phyloP scores from a whole-genome alignment of 1,140 invertebrate species.

The Microvelia longipes region DNA sequence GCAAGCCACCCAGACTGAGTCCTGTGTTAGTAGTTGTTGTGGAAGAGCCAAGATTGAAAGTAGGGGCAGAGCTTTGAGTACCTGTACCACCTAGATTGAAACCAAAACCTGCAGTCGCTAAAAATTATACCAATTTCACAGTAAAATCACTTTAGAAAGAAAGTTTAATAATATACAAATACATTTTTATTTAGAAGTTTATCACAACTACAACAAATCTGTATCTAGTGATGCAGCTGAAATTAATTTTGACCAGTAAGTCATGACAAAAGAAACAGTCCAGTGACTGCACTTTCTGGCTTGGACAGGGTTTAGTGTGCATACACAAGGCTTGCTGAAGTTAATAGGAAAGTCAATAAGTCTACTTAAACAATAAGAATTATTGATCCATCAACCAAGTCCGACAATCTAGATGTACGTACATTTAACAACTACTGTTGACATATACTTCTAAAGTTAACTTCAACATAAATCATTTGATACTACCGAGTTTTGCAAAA shows the following conservation, averaged over 20 bases:
- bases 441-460: not conserved
- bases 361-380: not conserved
- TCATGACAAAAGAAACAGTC: too few relatives aligned
- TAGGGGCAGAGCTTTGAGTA: slow-evolving; percentile 22
- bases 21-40: slow-evolving; percentile 26
- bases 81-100: slow-evolving; percentile 26
- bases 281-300: too few relatives aligned
- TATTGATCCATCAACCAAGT: not conserved
- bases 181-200: slow-evolving; percentile 7
- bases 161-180: not conserved
- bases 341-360: too few relatives aligned
- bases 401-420: too few relatives aligned
- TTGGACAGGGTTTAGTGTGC: not conserved
- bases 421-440: not conserved
- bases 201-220: too few relatives aligned
- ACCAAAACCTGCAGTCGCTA: slow-evolving; percentile 29
- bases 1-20: slow-evolving; percentile 29
- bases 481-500: too few relatives aligned
- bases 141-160: slow-evolving; percentile 17
- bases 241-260: too few relatives aligned
- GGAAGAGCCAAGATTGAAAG: slow-evolving; percentile 30
- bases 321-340: not conserved
- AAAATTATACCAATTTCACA: slow-evolving; percentile 2
- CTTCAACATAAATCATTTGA: too few relatives aligned
- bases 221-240: too few relatives aligned